A percentile compares a stretch with the other conserved stretches of the same genome.
Evolutionary conservation across 2,113 vertebrate species (phyloP).

Genomic region (Nerophis ophidion): DNA sequence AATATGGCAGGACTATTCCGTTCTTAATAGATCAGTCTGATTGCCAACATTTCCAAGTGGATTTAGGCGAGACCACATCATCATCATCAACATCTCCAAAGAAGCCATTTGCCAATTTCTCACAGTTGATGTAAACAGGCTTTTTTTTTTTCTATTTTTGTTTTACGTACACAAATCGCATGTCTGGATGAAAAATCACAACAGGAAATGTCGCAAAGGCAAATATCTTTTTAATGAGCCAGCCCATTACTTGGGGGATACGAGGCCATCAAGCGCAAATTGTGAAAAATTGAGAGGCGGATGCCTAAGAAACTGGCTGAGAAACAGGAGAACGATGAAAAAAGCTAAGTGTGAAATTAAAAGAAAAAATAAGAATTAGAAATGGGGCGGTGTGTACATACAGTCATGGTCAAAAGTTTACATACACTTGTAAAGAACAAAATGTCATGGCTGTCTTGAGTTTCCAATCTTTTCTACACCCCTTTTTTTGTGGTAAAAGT

Average conservation of each 20-base stretch:
- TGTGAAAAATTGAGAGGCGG: constrained; percentile 64
- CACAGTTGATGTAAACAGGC: constrained; percentile 20
- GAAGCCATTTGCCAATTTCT: constrained; percentile 28
- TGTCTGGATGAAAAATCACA: constrained; percentile 57
- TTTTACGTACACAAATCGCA: constrained; percentile 37
- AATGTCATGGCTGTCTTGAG: no score
- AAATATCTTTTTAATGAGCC: constrained; percentile 74
- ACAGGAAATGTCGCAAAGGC: constrained; percentile 55
- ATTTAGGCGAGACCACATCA: constrained; percentile 53
- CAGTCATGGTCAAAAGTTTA: no score
- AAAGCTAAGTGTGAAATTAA: constrained; percentile 11
- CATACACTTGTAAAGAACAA: no score
- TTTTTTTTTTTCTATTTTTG: not conserved
- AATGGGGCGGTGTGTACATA: no score
- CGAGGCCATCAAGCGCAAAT: constrained; percentile 66
- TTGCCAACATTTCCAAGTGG: constrained; percentile 44
- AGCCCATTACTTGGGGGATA: constrained; percentile 66
- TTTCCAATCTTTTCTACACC: no score
- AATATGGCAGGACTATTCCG: constrained; percentile 35
- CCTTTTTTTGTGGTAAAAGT: no score
- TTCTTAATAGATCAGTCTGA: constrained; percentile 43
- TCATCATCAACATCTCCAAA: constrained; percentile 16
- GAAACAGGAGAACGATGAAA: not conserved
- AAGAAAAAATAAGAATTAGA: not conserved
- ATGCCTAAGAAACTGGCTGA: constrained; percentile 47